A percentile compares a stretch with the other conserved stretches of the same genome.
phyloP scores from a whole-genome alignment of 2,888 invertebrate species.

The Clistopyga incitator region DNA sequence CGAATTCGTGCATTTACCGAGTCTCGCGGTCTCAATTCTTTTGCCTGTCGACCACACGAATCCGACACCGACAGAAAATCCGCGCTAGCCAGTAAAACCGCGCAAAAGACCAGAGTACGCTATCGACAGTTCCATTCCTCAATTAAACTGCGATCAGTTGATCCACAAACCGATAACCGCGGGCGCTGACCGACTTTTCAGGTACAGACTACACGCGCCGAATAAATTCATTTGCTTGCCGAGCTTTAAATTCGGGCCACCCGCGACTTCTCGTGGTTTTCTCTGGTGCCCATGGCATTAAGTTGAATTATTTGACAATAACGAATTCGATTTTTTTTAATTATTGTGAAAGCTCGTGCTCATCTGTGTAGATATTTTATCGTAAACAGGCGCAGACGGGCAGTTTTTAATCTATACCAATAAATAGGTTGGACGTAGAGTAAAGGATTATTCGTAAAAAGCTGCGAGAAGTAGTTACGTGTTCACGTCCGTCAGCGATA shows the following conservation, averaged over 20 bases:
- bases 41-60: not conserved
- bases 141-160: conserved; percentile 44
- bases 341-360: too few species aligned
- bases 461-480: conserved; percentile 15
- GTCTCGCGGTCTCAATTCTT: conserved; percentile 1
- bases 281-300: conserved; percentile 1
- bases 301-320: conserved; percentile 12
- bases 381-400: too few species aligned
- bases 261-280: conserved; percentile 2
- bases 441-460: conserved; percentile 31
- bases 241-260: conserved; percentile 17
- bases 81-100: conserved; percentile 19
- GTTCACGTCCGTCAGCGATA: conserved; percentile 23
- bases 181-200: conserved; percentile 40
- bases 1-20: conserved; percentile 10
- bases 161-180: conserved; percentile 48
- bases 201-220: conserved; percentile 7
- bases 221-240: conserved; percentile 25
- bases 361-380: too few species aligned
- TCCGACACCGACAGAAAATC: conserved; percentile 17
- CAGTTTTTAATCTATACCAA: not conserved
- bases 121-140: conserved; percentile 50
- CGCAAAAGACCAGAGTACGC: conserved; percentile 22
- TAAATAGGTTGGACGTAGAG: not conserved
- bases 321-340: conserved; percentile 4